phyloP scores from a whole-genome alignment of 2,888 invertebrate genomes.

The Asteroscopus sphinx region DNA sequence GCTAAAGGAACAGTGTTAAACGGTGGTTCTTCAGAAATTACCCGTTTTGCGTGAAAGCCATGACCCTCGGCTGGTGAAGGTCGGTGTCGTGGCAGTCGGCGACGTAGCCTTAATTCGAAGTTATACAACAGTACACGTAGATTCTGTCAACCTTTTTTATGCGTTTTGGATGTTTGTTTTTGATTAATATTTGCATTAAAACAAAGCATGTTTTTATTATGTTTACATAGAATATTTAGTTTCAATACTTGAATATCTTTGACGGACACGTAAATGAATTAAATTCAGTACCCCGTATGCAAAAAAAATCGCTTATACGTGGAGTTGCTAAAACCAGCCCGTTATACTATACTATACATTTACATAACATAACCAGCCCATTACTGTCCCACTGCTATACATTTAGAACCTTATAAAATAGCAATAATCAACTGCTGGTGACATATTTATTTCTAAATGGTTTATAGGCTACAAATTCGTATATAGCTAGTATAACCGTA shows the following conservation, averaged over 20 bases:
- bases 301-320: too few relatives aligned
- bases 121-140: conserved; percentile 40
- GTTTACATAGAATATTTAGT: not conserved
- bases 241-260: not conserved
- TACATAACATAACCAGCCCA: too few relatives aligned
- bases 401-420: too few relatives aligned
- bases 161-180: conserved; percentile 34
- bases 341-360: too few relatives aligned
- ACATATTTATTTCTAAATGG: too few relatives aligned
- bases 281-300: conserved; percentile 1
- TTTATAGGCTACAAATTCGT: too few relatives aligned
- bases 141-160: conserved; percentile 36
- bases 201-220: conserved; percentile 1
- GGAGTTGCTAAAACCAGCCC: too few relatives aligned
- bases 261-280: conserved; percentile 1
- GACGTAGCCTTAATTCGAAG: conserved; percentile 65
- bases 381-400: too few relatives aligned
- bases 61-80: conserved; percentile 75
- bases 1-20: conserved; percentile 69
- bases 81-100: conserved; percentile 77
- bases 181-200: conserved; percentile 16
- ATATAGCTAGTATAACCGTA: too few relatives aligned
- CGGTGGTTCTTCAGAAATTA: conserved; percentile 70
- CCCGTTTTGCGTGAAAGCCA: conserved; percentile 73
- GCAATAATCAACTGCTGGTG: too few relatives aligned